phyloP scores from a whole-genome alignment of 2,888 invertebrate genomes.

The Adelognathus sp. region DNA sequence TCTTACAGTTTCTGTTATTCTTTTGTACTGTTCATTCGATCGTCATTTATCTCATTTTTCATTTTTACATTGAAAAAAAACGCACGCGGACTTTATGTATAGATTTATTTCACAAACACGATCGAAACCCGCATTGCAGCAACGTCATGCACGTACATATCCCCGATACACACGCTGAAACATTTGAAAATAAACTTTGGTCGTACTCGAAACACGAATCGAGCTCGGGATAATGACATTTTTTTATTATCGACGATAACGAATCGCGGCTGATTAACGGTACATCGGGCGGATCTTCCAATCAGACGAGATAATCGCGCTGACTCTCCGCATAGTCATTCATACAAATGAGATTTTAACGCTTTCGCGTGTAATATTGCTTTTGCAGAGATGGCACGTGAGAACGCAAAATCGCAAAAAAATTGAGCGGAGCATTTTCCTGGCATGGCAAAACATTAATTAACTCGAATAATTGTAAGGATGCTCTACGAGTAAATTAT shows the following conservation, averaged over 20 bases:
- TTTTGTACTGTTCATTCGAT: conserved; percentile 7
- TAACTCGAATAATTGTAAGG: not conserved
- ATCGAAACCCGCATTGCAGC: not conserved
- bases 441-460: not conserved
- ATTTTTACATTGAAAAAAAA: conserved; percentile 27
- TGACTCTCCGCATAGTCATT: not conserved
- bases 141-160: not conserved
- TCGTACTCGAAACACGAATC: not conserved
- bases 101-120: not conserved
- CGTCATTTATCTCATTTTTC: conserved; percentile 20
- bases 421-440: not conserved
- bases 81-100: conserved; percentile 28
- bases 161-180: not conserved
- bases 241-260: not conserved
- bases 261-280: not conserved
- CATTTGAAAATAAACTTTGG: not conserved
- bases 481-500: not conserved
- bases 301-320: not conserved
- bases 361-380: not conserved
- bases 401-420: not conserved
- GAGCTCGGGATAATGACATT: not conserved
- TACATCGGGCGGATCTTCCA: not conserved
- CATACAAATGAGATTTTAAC: not conserved
- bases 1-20: conserved; percentile 36
- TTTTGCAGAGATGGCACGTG: not conserved